Evolutionary conservation across 2,113 vertebrate genomes (phyloP).

Genomic region (Anarhynchus alexandrinus): DNA sequence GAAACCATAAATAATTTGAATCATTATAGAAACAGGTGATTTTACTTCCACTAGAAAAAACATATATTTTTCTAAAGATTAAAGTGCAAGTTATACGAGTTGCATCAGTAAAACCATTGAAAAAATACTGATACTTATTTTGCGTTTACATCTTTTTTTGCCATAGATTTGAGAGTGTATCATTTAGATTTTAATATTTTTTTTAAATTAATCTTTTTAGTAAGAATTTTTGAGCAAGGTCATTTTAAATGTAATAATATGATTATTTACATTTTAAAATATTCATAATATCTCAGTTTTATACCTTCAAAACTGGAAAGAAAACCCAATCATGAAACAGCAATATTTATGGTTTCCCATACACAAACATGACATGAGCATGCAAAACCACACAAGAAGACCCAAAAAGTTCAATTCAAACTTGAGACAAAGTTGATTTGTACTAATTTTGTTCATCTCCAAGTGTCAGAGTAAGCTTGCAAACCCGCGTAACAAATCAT

Average conservation of each 20-base stretch:
- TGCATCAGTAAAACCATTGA: neutral
- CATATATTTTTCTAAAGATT: fast-evolving
- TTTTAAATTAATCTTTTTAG: neutral
- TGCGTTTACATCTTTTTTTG: neutral
- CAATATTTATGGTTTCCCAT: neutral
- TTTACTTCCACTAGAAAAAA: neutral
- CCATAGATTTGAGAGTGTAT: neutral
- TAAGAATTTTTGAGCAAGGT: neutral
- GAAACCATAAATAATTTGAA: neutral
- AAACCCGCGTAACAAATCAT: neutral
- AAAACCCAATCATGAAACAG: fast-evolving
- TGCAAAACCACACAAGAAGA: neutral
- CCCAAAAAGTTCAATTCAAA: neutral
- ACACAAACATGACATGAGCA: neutral
- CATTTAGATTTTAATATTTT: neutral
- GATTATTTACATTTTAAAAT: neutral
- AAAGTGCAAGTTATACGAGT: neutral
- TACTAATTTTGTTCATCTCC: neutral
- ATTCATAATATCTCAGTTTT: neutral
- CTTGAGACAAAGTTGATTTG: neutral
- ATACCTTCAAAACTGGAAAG: neutral
- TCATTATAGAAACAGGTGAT: fast-evolving
- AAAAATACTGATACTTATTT: neutral
- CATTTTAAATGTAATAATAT: neutral
- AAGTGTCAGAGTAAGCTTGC: neutral